Base-by-base conservation (phyloP, 2,113 vertebrate species). In the Amphiprion ocellaris region DNA sequence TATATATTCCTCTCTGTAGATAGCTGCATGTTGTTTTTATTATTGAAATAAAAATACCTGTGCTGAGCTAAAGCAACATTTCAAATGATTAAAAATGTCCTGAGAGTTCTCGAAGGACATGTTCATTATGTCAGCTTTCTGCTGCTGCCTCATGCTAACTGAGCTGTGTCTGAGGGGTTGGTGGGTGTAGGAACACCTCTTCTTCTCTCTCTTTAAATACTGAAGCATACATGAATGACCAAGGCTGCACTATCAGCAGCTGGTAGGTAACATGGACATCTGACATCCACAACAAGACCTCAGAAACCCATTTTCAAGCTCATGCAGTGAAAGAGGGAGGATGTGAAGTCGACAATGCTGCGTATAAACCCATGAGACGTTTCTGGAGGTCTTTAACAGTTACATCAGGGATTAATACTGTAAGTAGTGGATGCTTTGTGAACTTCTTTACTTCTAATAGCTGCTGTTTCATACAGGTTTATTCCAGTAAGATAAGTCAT, bases 121-220 rank as follows among this genome's bases (percentile, higher is more conserved):
- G 53, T 66, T 59, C 10, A 72, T 75, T 15, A 69, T 63, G 59
- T 82, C 24, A 58, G 1, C 26, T 14, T 46, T 33, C 58, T 79
- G 47, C 37, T 28, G 30, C 24, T 76, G 61, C 11, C 58, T 58
- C 52, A 84, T 77, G 66, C 63, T 61, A 58, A 69, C 17, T 72
- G 78, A 86, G 30, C 69, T 79, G 72, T 77, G 81, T 81, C 66
- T 39, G 26, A 23, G 21, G 46, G 69, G 66, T 23, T 30, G 63
- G 10, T 56, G 65, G 73, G 56, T 26, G 47, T 63, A 74, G 73
- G 46, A 50, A 58, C 39, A 83, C 77, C 59, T 61, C 52, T 83
- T 84, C 64, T 11, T 68, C 70, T 65, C 54, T 54, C 53, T 79
- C 79, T 78, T 87, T 77, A 90, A 83, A 88, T 74, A 77, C 37